phyloP scores from a whole-genome alignment of 2,797 vertebrate species.

The Emydoidea blandingii region DNA sequence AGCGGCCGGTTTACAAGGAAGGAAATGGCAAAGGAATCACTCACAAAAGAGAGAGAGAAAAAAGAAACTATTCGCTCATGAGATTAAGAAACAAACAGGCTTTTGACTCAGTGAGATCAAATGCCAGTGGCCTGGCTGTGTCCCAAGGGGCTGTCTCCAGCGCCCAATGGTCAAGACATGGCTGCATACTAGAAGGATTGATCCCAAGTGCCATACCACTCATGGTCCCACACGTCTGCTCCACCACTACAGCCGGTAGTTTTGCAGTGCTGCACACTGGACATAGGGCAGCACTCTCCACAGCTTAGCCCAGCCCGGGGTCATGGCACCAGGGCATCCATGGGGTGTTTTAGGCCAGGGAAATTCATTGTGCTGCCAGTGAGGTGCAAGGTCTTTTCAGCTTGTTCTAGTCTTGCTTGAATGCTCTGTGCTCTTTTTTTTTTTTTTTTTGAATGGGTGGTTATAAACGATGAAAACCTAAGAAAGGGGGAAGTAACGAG shows the following conservation, averaged over 20 bases:
- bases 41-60: constrained; percentile 31
- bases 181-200: background rate
- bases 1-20: constrained; percentile 67
- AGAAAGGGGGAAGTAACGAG: background rate
- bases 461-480: no score
- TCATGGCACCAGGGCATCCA: background rate
- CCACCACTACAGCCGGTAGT: background rate
- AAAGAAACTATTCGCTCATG: constrained; percentile 32
- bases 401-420: background rate
- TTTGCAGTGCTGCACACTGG: background rate
- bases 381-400: no score
- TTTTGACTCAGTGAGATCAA: constrained; percentile 64
- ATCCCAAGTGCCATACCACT: rapidly evolving
- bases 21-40: constrained; percentile 72
- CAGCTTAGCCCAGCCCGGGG: background rate
- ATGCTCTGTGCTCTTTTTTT: no score
- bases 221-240: background rate
- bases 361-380: no score
- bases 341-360: background rate
- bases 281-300: background rate
- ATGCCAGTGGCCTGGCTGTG: constrained; percentile 47
- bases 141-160: constrained; percentile 47
- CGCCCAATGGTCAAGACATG: background rate
- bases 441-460: no score
- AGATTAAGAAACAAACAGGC: constrained; percentile 74